Conservation (phyloP, 1,140 invertebrate species). For the Drosophila azteca region DNA sequence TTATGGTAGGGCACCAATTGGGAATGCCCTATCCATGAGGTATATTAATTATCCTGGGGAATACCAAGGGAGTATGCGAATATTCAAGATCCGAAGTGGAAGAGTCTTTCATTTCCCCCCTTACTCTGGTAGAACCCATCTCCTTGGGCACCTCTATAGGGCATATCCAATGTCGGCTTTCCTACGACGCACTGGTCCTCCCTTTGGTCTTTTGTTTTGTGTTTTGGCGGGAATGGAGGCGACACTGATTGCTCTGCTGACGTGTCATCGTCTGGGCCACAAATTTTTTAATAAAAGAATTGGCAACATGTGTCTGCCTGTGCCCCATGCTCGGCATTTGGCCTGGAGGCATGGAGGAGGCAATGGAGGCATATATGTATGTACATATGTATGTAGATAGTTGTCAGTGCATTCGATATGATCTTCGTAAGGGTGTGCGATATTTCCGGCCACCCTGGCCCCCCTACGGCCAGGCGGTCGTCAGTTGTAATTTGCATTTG, state of each 20-base stretch:
- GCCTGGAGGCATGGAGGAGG: not conserved
- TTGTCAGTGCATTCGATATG: not conserved
- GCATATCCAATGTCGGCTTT: not conserved
- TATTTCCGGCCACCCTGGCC: slow-evolving; percentile 28
- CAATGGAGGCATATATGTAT: too few species aligned
- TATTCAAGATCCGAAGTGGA: too few species aligned
- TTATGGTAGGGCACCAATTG: not conserved
- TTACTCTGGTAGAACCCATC: too few species aligned
- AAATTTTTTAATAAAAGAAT: slow-evolving; percentile 77
- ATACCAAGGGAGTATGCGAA: too few species aligned
- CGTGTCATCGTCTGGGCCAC: slow-evolving; percentile 48
- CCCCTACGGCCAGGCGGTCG: not conserved
- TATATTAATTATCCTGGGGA: too few species aligned
- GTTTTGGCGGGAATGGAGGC: slow-evolving; percentile 52
- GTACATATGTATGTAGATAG: too few species aligned
- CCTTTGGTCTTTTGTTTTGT: slow-evolving; percentile 1
- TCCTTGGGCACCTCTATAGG: not conserved
- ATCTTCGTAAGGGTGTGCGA: slow-evolving; percentile 16
- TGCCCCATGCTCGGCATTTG: slow-evolving; percentile 10
- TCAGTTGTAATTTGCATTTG: slow-evolving; percentile 59
- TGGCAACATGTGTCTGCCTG: slow-evolving; percentile 36
- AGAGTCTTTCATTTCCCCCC: too few species aligned
- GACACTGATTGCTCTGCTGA: slow-evolving; percentile 71
- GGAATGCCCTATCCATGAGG: slow-evolving; percentile 9
- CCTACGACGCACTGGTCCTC: not conserved